These are phyloP conservation scores for Ganaspis brasiliensis DNA, from an alignment of 2,888 invertebrate genomes.

Conservation along the genomic window DNA sequence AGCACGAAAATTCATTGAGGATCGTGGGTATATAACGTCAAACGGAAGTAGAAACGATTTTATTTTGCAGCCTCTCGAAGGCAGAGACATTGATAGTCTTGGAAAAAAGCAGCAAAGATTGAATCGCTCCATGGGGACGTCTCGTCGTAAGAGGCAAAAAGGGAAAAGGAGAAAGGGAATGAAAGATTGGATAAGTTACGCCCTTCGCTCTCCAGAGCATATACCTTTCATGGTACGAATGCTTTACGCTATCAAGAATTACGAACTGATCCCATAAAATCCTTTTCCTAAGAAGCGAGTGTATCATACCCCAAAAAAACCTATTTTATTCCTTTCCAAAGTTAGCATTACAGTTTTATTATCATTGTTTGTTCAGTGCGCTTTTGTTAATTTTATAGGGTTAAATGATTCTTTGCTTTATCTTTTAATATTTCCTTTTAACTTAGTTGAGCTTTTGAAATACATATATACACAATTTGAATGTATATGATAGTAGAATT, in stretches of 20 bases:
- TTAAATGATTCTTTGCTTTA: too few relatives aligned
- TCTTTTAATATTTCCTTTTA: too few relatives aligned
- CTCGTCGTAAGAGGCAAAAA: constrained; percentile 55
- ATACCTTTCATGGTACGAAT: constrained; percentile 23
- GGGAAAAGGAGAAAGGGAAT: constrained; percentile 58
- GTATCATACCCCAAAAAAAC: constrained; percentile 2
- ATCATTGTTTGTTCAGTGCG: neutral
- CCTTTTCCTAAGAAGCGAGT: constrained; percentile 1
- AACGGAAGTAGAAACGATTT: constrained; percentile 52
- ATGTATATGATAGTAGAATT: too few relatives aligned
- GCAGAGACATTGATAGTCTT: constrained; percentile 44
- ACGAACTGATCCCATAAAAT: constrained; percentile 41
- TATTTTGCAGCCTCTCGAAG: constrained; percentile 47
- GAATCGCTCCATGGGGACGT: constrained; percentile 61
- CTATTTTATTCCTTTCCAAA: neutral
- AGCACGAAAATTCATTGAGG: constrained; percentile 16
- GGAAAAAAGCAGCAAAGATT: constrained; percentile 57
- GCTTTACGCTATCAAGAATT: constrained; percentile 39
- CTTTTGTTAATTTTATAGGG: neutral
- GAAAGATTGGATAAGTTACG: constrained; percentile 62
- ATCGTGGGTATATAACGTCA: constrained; percentile 43
- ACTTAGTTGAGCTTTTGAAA: too few relatives aligned
- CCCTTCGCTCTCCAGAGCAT: constrained; percentile 31
- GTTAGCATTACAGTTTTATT: neutral
- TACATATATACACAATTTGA: too few relatives aligned